These are phyloP conservation scores for Rhombomys opimus DNA, from an alignment of 2,113 vertebrate species.

Conservation along the genomic window DNA sequence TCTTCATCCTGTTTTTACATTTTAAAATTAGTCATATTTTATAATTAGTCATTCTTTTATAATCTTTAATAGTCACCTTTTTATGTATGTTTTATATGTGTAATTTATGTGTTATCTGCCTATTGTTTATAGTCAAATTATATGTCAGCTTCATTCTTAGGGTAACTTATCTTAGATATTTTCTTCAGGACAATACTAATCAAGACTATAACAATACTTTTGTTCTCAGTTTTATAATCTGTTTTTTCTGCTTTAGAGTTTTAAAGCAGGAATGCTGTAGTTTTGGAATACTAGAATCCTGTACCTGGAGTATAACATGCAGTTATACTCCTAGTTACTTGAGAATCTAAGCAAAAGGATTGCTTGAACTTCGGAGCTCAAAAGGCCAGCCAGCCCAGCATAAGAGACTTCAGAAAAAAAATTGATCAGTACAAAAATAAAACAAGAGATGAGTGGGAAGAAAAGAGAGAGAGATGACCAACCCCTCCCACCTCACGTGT, in stretches of 20 bases:
- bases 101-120: neutral
- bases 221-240: neutral
- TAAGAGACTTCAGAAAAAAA: neutral
- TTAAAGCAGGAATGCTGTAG: neutral
- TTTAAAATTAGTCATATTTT: neutral
- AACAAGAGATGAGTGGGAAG: neutral
- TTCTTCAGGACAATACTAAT: constrained; percentile 18
- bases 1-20: neutral
- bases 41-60: neutral
- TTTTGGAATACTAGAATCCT: neutral
- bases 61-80: neutral
- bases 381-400: neutral
- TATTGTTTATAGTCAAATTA: neutral
- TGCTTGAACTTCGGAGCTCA: too few species aligned
- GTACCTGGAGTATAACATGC: neutral
- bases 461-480: neutral
- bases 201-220: constrained; percentile 41
- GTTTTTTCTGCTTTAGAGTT: neutral
- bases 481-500: neutral
- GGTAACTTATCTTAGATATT: neutral
- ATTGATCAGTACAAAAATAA: neutral
- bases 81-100: neutral
- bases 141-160: neutral
- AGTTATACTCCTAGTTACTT: neutral
- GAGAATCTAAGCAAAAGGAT: neutral